Evolutionary conservation across 1,140 invertebrate genomes (phyloP), one percentile per base, ranked within the genome.

Genomic region (Tachypleus tridentatus): DNA sequence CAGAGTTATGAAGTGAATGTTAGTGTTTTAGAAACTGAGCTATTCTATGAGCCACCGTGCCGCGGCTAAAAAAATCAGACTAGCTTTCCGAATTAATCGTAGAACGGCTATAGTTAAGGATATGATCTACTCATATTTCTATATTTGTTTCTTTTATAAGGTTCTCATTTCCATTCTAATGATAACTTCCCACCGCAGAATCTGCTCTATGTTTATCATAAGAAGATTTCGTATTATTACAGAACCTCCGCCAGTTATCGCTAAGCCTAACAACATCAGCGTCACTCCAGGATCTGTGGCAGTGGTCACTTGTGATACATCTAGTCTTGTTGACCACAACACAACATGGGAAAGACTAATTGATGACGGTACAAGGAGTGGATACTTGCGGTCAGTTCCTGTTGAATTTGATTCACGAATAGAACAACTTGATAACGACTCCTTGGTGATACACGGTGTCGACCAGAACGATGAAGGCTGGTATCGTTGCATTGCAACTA

Each of bases 401-500:
- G 53, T 65, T 54, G 60, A 52, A 51, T 49, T 53, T 56, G 59
- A 56, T 63, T 56, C 67, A 53, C 56, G 69, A 64, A n/a, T 66
- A 59, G 51, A 64, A 62, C n/a, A 69, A 51, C 56, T 62, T 52
- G 29, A 62, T 66, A 61, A 67, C 74, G 67, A 71, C 56, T 67
- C 74, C 52, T 70, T 78, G 2, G 62, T 74, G 4, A 69, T 78
- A 11, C 67, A 69, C 11, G 63, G 70, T 51, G 74, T 77, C 3
- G 63, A 70, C 0, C 51, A 69, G 7, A 60, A 73, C 10, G 76
- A 82, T 70, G 76, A 77, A 62, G 82, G 82, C 3, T 64, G 70
- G 49, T 82, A 82, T 69, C 70, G 76, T 10, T 83, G 82, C 69
- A 72, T 71, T 48, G 80, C 80, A 49, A 69, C 70, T 4, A 81